phyloP scores from a whole-genome alignment of 2,113 vertebrate genomes.

The Alces alces region DNA sequence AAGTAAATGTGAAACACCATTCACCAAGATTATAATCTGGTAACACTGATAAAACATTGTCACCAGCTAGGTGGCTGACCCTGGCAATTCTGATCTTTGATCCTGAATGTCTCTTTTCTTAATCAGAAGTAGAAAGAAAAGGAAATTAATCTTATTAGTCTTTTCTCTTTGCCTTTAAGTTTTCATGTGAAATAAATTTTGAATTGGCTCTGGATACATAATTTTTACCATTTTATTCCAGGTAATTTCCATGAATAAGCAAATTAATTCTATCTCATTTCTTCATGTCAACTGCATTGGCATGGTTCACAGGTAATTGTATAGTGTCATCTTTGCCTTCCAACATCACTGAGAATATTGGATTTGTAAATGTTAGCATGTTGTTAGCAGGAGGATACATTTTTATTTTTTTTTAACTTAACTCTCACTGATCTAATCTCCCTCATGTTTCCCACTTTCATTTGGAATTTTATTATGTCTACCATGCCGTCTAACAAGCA shows the following conservation, averaged over 20 bases:
- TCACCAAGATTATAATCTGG: not conserved
- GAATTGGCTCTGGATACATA: not conserved
- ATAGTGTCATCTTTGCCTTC: not conserved
- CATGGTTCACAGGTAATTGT: not conserved
- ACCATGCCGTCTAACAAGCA: not conserved
- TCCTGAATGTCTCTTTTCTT: not conserved
- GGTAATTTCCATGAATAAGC: slow-evolving; percentile 22
- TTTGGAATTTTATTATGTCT: not conserved
- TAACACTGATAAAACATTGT: not conserved
- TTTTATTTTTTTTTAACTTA: slow-evolving; percentile 16
- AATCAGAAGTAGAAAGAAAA: slow-evolving; percentile 6
- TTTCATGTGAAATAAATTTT: slow-evolving; percentile 25
- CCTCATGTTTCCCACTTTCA: not conserved
- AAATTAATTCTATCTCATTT: slow-evolving; percentile 36
- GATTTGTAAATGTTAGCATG: not conserved
- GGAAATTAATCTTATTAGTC: not conserved
- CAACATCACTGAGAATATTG: not conserved
- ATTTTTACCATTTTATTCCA: slow-evolving; percentile 15
- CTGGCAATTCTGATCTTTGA: not conserved
- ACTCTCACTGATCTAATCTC: not conserved
- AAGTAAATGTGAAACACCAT: not conserved
- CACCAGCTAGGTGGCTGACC: not conserved
- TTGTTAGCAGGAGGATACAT: not conserved
- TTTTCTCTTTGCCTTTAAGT: not conserved
- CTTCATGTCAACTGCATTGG: not conserved